These are phyloP conservation scores for Leptinotarsa undecemlineata DNA, from an alignment of 1,140 invertebrate genomes.

Conservation along the genomic window DNA sequence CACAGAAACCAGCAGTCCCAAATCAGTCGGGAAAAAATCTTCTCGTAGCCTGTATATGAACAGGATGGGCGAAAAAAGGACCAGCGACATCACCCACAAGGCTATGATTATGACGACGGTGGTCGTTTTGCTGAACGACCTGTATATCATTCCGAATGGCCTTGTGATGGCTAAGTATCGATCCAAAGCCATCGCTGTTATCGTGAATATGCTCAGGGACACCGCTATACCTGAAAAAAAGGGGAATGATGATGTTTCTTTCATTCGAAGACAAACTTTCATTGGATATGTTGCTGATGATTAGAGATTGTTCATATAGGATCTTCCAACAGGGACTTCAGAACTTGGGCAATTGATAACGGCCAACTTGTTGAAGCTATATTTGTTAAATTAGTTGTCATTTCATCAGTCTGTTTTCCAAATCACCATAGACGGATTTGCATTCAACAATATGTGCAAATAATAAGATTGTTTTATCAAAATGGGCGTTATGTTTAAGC, in stretches of 20 bases:
- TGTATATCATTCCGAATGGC: slow-evolving; percentile 66
- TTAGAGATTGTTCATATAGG: too few relatives aligned
- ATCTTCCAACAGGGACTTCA: too few relatives aligned
- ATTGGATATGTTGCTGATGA: too few relatives aligned
- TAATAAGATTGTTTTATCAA: too few relatives aligned
- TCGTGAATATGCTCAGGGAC: slow-evolving; percentile 76
- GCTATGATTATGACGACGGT: slow-evolving; percentile 65
- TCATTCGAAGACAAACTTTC: slow-evolving; percentile 10
- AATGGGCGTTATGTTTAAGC: too few relatives aligned
- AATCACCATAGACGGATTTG: too few relatives aligned
- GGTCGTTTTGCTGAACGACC: slow-evolving; percentile 67
- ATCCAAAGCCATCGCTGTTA: slow-evolving; percentile 77
- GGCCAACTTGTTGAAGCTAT: too few relatives aligned
- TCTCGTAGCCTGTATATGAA: slow-evolving; percentile 31
- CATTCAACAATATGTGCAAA: too few relatives aligned
- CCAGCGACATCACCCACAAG: slow-evolving; percentile 68
- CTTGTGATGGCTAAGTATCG: slow-evolving; percentile 75
- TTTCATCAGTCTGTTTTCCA: too few relatives aligned
- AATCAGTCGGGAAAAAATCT: slow-evolving; percentile 16
- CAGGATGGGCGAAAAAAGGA: slow-evolving; percentile 65
- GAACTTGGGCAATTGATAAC: too few relatives aligned
- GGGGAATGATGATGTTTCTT: neutral
- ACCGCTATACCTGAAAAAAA: slow-evolving; percentile 70
- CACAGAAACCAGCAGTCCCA: slow-evolving; percentile 29
- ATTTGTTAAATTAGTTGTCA: too few relatives aligned